Conservation (phyloP, 2,888 invertebrate species). For the Diarsia rubi region DNA sequence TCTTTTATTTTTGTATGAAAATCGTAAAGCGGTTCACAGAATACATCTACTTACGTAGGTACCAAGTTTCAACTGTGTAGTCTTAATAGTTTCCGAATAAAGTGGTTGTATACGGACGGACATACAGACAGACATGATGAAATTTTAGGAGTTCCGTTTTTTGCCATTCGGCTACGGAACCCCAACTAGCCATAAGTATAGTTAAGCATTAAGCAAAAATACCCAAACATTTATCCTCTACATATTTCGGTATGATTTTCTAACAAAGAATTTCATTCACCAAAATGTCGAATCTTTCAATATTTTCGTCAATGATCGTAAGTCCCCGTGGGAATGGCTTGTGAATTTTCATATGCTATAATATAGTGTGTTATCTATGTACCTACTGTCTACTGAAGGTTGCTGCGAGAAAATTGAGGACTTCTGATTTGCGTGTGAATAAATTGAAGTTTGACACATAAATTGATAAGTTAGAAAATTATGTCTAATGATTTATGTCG, state of each 20-base stretch:
- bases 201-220: neutral
- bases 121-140: no score
- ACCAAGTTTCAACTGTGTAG: no score
- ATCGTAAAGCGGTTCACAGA: no score
- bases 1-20: no score
- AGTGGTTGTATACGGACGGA: no score
- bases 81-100: no score
- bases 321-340: constrained; percentile 50
- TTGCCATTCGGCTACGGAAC: no score
- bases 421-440: constrained; percentile 34
- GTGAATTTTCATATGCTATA: constrained; percentile 55
- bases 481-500: neutral
- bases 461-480: neutral
- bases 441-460: constrained; percentile 9
- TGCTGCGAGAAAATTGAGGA: constrained; percentile 32
- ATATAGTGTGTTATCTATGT: constrained; percentile 20
- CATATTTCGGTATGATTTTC: constrained; percentile 4
- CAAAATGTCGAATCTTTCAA: constrained; percentile 30
- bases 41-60: no score
- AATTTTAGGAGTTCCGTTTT: no score
- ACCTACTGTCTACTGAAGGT: constrained; percentile 26
- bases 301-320: constrained; percentile 36
- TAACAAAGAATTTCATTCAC: constrained; percentile 12
- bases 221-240: neutral
- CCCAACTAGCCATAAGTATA: neutral